These are phyloP conservation scores for Alosa alosa DNA, from an alignment of 2,113 vertebrate genomes.

Conservation along the genomic window DNA sequence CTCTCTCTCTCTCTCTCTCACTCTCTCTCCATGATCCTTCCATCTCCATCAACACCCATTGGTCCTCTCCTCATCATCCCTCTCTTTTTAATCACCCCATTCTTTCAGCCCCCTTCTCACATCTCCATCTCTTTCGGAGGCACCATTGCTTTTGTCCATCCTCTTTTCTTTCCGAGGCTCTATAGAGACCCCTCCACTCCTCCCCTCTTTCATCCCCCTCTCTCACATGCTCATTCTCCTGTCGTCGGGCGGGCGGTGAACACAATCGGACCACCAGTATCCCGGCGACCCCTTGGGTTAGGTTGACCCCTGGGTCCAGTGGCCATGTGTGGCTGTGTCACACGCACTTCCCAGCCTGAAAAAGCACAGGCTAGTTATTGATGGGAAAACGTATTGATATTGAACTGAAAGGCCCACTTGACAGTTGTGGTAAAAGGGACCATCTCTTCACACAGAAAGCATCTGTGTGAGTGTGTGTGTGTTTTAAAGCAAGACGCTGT, in stretches of 20 bases:
- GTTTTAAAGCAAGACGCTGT: neutral
- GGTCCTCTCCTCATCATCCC: neutral
- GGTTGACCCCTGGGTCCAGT: slow-evolving; percentile 7
- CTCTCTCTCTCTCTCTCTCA: slow-evolving; percentile 15
- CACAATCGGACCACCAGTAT: slow-evolving; percentile 20
- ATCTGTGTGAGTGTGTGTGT: neutral
- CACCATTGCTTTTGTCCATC: neutral
- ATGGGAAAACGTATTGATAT: neutral
- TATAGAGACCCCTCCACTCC: neutral
- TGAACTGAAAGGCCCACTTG: neutral
- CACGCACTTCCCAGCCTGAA: no score
- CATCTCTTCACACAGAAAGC: neutral
- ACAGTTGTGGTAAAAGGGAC: neutral
- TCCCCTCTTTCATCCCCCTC: slow-evolving; percentile 18
- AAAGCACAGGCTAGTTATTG: neutral
- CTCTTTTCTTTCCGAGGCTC: neutral
- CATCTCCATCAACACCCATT: neutral
- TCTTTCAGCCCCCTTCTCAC: slow-evolving; percentile 16
- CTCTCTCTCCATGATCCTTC: neutral
- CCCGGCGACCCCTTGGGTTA: slow-evolving; percentile 25
- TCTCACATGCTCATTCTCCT: slow-evolving; percentile 22
- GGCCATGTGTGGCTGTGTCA: neutral
- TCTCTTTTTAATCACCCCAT: neutral
- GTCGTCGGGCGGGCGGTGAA: slow-evolving; percentile 11
- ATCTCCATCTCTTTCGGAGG: neutral